phyloP scores from a whole-genome alignment of 1,140 invertebrate genomes.

The Zaprionus tsacasi region DNA sequence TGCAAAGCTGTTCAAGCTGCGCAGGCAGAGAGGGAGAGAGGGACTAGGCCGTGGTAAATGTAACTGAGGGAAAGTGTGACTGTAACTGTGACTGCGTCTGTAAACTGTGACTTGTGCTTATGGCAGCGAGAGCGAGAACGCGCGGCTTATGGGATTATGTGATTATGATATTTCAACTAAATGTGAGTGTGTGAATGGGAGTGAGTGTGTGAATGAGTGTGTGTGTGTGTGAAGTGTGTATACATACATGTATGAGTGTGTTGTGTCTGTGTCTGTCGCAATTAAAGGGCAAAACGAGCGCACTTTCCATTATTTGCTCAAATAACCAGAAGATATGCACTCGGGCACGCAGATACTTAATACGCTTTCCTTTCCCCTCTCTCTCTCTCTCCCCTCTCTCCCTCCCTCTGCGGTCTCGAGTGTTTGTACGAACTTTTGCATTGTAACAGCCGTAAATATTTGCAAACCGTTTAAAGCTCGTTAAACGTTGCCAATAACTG shows the following conservation, averaged over 20 bases:
- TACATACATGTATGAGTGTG: not conserved
- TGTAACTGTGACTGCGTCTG: not conserved
- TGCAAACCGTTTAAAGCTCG: slow-evolving; percentile 63
- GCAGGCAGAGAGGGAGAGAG: not conserved
- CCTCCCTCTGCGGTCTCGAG: not conserved
- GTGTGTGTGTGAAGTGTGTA: not conserved
- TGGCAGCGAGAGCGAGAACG: not conserved
- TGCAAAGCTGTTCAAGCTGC: slow-evolving; percentile 8
- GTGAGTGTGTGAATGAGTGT: not conserved
- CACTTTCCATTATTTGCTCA: slow-evolving; percentile 48
- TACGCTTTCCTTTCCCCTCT: not conserved
- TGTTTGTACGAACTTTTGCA: slow-evolving; percentile 49
- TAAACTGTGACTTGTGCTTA: slow-evolving; percentile 13
- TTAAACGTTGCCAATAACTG: slow-evolving; percentile 65
- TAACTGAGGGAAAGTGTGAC: not conserved
- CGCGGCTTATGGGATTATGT: slow-evolving; percentile 40
- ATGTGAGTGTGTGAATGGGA: slow-evolving; percentile 14
- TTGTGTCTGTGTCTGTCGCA: slow-evolving; percentile 23
- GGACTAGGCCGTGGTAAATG: not conserved
- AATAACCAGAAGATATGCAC: slow-evolving; percentile 60
- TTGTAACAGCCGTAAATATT: slow-evolving; percentile 65
- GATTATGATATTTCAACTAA: slow-evolving; percentile 25
- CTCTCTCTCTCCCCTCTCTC: not conserved
- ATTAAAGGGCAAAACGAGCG: slow-evolving; percentile 46
- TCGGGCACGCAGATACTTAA: slow-evolving; percentile 41